Base-by-base conservation (phyloP, 2,888 invertebrate genomes). In the Erynnis tages region DNA sequence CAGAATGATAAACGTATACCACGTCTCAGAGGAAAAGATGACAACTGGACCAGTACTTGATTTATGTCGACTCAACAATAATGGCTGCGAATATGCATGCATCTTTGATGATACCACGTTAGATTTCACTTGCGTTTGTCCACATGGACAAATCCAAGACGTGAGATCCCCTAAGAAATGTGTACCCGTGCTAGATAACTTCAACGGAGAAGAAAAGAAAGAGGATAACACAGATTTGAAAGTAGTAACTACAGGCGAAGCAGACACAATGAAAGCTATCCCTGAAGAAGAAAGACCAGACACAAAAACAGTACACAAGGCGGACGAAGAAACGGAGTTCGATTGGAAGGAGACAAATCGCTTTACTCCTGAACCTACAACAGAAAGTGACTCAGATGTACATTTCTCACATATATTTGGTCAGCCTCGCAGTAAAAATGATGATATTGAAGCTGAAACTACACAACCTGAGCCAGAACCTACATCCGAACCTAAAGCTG, bases 61-160 rank as follows among this genome's bases (percentile, higher is more conserved):
- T 76, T 75, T 91, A 53, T 96, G 94, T 74, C 91, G 92, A 76
- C 90, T 92, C 49, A 90, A 92, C 56, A 92, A 92, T 55, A 90
- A 93, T 58, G 82, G 90, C 40, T 96, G 95, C 68, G 91, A 93
- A 59, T 88, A 93, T 59, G 85, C 80, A 7, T 96, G 95, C 71
- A 79, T 84, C 46, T 95, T 94, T 66, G 92, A 94, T 71, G 92
- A 93, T 65, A 67, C 69, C 1, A 76, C 82, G 16, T 88, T 93
- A 50, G 90, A 92, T 41, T 95, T 95, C 68, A 78, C 76, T 21
- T 96, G 95, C 70, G 85, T 78, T 2, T 95, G 95, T 71, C 92
- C 92, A 6, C 73, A 79, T 29, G 91, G 91, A 21, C 77, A 84
- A 68, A 82, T 87, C 8, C 55, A 79, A 44, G 80, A 85, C 53